phyloP scores from a whole-genome alignment of 1,140 invertebrate genomes.

The Ceratosolen fusciceps region DNA sequence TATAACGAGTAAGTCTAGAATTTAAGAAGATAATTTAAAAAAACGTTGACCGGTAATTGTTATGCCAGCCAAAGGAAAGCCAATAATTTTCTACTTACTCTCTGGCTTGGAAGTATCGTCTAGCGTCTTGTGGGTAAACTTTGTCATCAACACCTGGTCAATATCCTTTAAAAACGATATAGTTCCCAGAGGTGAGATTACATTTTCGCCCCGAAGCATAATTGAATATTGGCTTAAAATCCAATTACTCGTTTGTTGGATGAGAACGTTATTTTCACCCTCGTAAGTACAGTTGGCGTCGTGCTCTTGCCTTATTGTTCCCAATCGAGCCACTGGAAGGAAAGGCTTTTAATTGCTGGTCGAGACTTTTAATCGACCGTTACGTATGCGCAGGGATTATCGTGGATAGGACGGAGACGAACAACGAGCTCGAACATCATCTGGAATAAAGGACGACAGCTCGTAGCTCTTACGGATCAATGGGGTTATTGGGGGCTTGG shows the following conservation, averaged over 20 bases:
- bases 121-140: slow-evolving; percentile 68
- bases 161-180: slow-evolving; percentile 75
- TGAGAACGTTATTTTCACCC: slow-evolving; percentile 95
- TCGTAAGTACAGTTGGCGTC: slow-evolving; percentile 96
- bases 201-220: slow-evolving; percentile 64
- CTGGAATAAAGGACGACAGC: too few relatives aligned
- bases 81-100: slow-evolving; percentile 71
- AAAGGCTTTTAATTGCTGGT: too few relatives aligned
- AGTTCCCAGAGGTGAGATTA: slow-evolving; percentile 76
- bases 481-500: too few relatives aligned
- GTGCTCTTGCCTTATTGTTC: slow-evolving; percentile 88
- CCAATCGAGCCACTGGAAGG: slow-evolving; percentile 79
- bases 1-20: slow-evolving; percentile 79
- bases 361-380: too few relatives aligned
- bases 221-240: slow-evolving; percentile 78
- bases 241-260: slow-evolving; percentile 96
- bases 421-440: too few relatives aligned
- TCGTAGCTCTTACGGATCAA: too few relatives aligned
- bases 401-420: too few relatives aligned
- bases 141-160: slow-evolving; percentile 69
- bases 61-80: slow-evolving; percentile 6
- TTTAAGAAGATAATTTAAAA: slow-evolving; percentile 39
- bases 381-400: too few relatives aligned
- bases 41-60: neutral
- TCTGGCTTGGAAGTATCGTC: slow-evolving; percentile 68